Conservation (phyloP, 1,140 invertebrate species). For the Calephelis nemesis region DNA sequence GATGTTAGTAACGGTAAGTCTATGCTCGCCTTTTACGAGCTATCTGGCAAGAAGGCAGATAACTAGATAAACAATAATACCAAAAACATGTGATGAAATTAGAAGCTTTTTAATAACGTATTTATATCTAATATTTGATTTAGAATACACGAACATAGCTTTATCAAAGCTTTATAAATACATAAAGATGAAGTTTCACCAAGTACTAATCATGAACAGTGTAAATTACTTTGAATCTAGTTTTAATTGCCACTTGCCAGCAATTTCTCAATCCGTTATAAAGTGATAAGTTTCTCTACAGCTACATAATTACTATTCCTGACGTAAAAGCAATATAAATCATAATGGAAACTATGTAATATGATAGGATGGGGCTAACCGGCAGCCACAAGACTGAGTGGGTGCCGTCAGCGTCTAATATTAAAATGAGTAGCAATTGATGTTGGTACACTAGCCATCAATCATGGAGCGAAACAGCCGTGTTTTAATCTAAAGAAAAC, state of each 20-base stretch:
- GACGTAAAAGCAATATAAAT: constrained; percentile 11
- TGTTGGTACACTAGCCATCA: constrained; percentile 52
- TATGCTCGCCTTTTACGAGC: too few relatives aligned
- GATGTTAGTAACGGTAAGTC: too few relatives aligned
- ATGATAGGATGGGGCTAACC: neutral
- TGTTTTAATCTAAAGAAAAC: neutral
- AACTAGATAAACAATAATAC: too few relatives aligned
- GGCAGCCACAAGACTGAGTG: constrained; percentile 26
- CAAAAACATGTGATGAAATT: too few relatives aligned
- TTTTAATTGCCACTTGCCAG: neutral
- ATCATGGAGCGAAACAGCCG: constrained; percentile 53
- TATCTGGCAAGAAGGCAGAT: too few relatives aligned
- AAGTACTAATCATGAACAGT: too few relatives aligned
- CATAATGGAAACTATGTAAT: constrained; percentile 11
- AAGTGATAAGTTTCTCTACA: neutral
- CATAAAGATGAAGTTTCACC: too few relatives aligned
- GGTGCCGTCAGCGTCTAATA: constrained; percentile 39
- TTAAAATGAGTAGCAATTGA: constrained; percentile 67
- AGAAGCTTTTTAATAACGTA: too few relatives aligned
- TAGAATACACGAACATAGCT: too few relatives aligned
- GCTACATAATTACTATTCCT: neutral
- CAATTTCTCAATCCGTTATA: constrained; percentile 1
- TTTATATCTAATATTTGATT: too few relatives aligned
- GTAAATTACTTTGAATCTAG: too few relatives aligned
- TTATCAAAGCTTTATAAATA: too few relatives aligned